Percentiles rank a stretch among this genome's conserved stretches.
Evolutionary conservation across 2,888 invertebrate genomes (phyloP).

Genomic region (Caenorhabditis afra): DNA sequence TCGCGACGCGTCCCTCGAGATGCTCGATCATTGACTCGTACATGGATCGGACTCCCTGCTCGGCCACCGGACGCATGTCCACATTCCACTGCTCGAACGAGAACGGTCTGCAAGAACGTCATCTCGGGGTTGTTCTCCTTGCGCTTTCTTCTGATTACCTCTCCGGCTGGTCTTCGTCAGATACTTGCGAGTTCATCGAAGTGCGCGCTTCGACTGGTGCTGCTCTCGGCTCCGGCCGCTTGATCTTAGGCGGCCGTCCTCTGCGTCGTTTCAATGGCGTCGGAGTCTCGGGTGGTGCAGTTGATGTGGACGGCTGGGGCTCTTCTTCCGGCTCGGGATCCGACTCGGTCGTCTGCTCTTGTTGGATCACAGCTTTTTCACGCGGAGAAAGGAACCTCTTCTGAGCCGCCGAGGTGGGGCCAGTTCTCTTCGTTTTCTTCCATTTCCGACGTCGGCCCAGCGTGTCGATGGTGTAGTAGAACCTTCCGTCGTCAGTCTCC

Average conservation of each 20-base stretch:
- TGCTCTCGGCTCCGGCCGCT: not conserved
- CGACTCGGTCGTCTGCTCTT: not conserved
- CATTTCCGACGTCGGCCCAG: not conserved
- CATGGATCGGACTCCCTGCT: slow-evolving; percentile 1
- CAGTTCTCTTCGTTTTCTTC: not conserved
- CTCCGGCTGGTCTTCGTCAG: not conserved
- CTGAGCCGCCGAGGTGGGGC: no score
- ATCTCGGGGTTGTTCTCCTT: no score
- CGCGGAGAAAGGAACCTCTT: no score
- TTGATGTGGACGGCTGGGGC: not conserved
- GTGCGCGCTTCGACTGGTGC: not conserved
- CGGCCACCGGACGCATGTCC: slow-evolving; percentile 19
- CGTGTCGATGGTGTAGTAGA: slow-evolving; percentile 3
- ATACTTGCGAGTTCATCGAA: not conserved
- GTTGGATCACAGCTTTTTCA: no score
- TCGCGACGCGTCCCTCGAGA: not conserved
- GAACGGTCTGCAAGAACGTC: not conserved
- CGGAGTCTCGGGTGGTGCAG: not conserved
- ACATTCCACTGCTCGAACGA: slow-evolving; percentile 12
- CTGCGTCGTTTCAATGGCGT: not conserved
- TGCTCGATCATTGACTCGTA: slow-evolving; percentile 4
- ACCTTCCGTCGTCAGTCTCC: not conserved
- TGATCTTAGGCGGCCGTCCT: slow-evolving; percentile 7
- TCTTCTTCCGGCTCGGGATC: not conserved
- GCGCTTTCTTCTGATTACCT: not conserved